These are phyloP conservation scores for Silurus asotus DNA, from an alignment of 2,113 vertebrate genomes.

Conservation along the genomic window DNA sequence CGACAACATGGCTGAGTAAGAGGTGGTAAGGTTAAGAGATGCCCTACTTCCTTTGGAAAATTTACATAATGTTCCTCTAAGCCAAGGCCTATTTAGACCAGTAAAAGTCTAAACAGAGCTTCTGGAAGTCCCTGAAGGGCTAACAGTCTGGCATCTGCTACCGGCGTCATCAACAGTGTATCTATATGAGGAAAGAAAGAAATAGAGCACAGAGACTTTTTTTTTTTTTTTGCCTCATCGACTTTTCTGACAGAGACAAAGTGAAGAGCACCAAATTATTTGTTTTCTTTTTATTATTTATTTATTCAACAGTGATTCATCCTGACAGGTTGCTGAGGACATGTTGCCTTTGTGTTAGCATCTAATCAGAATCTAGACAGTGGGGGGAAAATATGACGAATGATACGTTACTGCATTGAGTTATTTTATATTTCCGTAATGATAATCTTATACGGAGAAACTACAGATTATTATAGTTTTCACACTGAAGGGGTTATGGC, in stretches of 20 bases:
- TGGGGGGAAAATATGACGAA: conserved; percentile 34
- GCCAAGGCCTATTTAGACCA: conserved; percentile 41
- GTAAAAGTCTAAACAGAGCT: not conserved
- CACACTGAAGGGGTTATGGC: not conserved
- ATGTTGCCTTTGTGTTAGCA: conserved; percentile 49
- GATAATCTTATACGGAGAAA: conserved; percentile 1
- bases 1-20: not conserved
- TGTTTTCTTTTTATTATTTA: conserved; percentile 13
- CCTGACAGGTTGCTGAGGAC: conserved; percentile 43
- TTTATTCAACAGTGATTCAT: conserved; percentile 45
- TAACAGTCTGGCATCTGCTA: conserved; percentile 29
- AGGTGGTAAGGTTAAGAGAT: conserved; percentile 2
- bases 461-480: not conserved
- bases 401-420: not conserved
- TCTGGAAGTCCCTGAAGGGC: conserved; percentile 26
- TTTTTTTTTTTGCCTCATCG: conserved; percentile 21
- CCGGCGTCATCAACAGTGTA: conserved; percentile 24
- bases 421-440: not conserved
- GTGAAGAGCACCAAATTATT: conserved; percentile 36
- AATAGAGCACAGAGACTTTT: not conserved
- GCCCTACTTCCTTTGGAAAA: not conserved
- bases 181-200: conserved; percentile 39
- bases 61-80: conserved; percentile 23
- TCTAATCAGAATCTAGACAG: conserved; percentile 34
- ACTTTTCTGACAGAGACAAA: conserved; percentile 35